Conservation (phyloP, 2,888 invertebrate genomes). For the Miltochrista miniata region DNA sequence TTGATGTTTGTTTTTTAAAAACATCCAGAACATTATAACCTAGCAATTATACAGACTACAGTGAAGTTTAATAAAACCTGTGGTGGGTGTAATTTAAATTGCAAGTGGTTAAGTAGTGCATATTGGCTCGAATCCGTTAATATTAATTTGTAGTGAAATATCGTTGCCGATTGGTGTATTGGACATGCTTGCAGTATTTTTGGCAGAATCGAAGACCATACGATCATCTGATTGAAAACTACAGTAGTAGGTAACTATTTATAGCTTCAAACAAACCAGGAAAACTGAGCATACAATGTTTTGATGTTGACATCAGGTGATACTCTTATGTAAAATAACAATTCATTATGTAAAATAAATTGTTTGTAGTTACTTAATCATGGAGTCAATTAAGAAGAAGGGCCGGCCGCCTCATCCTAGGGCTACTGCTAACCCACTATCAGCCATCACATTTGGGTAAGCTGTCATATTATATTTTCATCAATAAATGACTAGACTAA, state of each 20-base stretch:
- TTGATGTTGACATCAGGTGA: background rate
- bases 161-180: constrained; percentile 21
- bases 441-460: constrained; percentile 88
- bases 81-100: constrained; percentile 29
- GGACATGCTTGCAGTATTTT: constrained; percentile 29
- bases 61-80: constrained; percentile 16
- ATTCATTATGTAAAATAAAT: background rate
- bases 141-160: constrained; percentile 16
- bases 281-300: no score
- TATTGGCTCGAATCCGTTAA: constrained; percentile 12
- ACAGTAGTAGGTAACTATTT: constrained; percentile 35
- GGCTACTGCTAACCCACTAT: constrained; percentile 86
- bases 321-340: background rate
- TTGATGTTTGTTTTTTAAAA: no score
- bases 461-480: constrained; percentile 39
- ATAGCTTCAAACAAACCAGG: background rate
- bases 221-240: constrained; percentile 25
- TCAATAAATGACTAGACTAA: no score
- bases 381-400: constrained; percentile 83
- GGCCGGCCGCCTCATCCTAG: constrained; percentile 85
- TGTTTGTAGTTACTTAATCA: constrained; percentile 41
- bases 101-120: constrained; percentile 5
- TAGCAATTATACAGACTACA: no score
- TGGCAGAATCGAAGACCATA: constrained; percentile 24
- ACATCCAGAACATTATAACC: no score